Conservation (phyloP, 1,140 invertebrate species). For the Pseudobourletiella spinata region DNA sequence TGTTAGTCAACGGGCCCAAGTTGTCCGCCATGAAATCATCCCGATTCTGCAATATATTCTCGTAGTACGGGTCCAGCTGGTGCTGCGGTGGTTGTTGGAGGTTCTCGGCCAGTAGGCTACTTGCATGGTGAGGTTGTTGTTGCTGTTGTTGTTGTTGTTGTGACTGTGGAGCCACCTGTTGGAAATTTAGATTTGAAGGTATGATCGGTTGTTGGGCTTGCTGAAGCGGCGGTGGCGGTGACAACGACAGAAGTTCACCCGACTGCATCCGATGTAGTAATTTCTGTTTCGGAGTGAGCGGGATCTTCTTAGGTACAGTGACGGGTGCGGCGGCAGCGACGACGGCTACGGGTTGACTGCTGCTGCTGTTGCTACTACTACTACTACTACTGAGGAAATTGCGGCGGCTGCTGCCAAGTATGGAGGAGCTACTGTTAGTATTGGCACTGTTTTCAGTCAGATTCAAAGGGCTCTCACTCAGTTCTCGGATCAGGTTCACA, state of each 20-base stretch:
- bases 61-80: slow-evolving; percentile 14
- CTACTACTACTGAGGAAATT: neutral
- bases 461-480: slow-evolving; percentile 32
- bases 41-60: slow-evolving; percentile 11
- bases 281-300: slow-evolving; percentile 35
- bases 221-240: neutral
- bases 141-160: slow-evolving; percentile 4
- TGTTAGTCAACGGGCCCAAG: neutral
- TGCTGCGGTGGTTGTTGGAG: slow-evolving; percentile 17
- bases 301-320: slow-evolving; percentile 30
- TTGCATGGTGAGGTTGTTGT: neutral
- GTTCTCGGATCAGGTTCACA: slow-evolving; percentile 24
- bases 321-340: too few relatives aligned
- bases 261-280: slow-evolving; percentile 32
- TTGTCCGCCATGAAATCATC: slow-evolving; percentile 25
- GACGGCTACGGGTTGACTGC: too few relatives aligned
- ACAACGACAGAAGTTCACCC: slow-evolving; percentile 21
- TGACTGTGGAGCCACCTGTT: too few relatives aligned
- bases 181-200: neutral
- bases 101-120: neutral
- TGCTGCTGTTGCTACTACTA: slow-evolving; percentile 2
- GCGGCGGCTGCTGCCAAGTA: too few relatives aligned
- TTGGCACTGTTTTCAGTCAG: slow-evolving; percentile 14
- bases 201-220: neutral
- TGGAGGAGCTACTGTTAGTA: neutral